phyloP scores from a whole-genome alignment of 2,797 vertebrate genomes.

The Pangasius mekongensis region DNA sequence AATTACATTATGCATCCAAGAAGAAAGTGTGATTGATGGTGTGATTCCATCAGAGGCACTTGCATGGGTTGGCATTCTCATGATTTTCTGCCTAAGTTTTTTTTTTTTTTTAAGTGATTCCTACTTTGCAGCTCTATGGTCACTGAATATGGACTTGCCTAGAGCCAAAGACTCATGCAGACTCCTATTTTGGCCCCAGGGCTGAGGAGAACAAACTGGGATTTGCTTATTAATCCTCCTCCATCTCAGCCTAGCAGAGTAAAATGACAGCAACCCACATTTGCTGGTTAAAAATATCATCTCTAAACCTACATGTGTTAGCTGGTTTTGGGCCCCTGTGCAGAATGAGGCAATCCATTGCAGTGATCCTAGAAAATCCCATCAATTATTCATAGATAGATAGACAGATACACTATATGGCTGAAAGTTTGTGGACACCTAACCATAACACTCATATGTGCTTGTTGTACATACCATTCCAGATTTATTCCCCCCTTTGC shows the following conservation, averaged over 20 bases:
- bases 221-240: slow-evolving; percentile 53
- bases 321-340: slow-evolving; percentile 45
- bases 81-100: neutral
- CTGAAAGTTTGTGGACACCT: no score
- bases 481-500: no score
- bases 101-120: neutral
- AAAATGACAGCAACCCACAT: slow-evolving; percentile 58
- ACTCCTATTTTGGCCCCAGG: slow-evolving; percentile 41
- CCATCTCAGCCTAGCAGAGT: slow-evolving; percentile 35
- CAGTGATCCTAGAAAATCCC: slow-evolving; percentile 2
- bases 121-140: neutral
- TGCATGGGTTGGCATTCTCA: neutral
- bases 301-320: slow-evolving; percentile 56
- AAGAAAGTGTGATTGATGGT: slow-evolving; percentile 6
- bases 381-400: slow-evolving; percentile 34
- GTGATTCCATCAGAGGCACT: neutral
- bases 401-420: neutral
- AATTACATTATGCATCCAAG: neutral
- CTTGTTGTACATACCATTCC: no score
- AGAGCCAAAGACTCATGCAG: neutral
- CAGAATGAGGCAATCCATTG: slow-evolving; percentile 16
- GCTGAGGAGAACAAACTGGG: slow-evolving; percentile 42
- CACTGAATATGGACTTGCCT: neutral
- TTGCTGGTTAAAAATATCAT: slow-evolving; percentile 61
- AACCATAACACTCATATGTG: no score